Base-by-base conservation (phyloP, 92 coral and sea anemone species). In the Umimayanthus kanabou region DNA sequence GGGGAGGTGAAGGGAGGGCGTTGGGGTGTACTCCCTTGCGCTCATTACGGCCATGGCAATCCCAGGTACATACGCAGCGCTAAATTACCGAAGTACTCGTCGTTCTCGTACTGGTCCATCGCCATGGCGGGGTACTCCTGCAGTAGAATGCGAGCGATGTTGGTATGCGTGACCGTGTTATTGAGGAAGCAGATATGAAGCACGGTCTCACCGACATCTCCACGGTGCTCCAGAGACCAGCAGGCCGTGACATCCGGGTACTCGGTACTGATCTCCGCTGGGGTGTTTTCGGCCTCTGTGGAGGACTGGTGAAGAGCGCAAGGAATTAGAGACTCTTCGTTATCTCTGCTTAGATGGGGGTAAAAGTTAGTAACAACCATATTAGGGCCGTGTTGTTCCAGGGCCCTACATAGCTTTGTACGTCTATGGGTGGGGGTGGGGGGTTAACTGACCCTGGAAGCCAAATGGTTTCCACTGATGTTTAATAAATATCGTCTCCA, bases 61-160 rank as follows among this genome's bases (percentile, higher is more conserved):
- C 93, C 6, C 49, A 43, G 49, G 49, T 43, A 43, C 49, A 43
- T 43, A 43, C 9, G 2, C 6, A 70, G 25, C 26, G 75, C 26
- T 28, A 7, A 70, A 70, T 89, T 74, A 95, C 98, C 98, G 79
- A 85, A 93, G 65, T 64, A 95, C 49, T 93, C 96, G 3, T 79
- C 93, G 13, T 93, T 91, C 81, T 95, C 98, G 61, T 95, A 95
- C 88, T 88, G 92, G 86, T 95, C 98, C 91, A 89, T 40, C 8
- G 98, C 98, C 94, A 95, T 88, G 9, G 94, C 88, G 33, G 98
- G 98, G 72, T 95, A 95, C 11, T 88, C 91, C 72, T 88, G 42
- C 39, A 95, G 82, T 25, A 95, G 87, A 47, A 90, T 90, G 69
- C 88, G 80, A 8, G 98, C 98, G 13, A 95, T 95, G 90, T 88